A percentile compares a stretch with the other conserved stretches of the same genome.
These are phyloP conservation scores for Papilio polytes DNA, from an alignment of 1,140 invertebrate species.

Conservation along the genomic window DNA sequence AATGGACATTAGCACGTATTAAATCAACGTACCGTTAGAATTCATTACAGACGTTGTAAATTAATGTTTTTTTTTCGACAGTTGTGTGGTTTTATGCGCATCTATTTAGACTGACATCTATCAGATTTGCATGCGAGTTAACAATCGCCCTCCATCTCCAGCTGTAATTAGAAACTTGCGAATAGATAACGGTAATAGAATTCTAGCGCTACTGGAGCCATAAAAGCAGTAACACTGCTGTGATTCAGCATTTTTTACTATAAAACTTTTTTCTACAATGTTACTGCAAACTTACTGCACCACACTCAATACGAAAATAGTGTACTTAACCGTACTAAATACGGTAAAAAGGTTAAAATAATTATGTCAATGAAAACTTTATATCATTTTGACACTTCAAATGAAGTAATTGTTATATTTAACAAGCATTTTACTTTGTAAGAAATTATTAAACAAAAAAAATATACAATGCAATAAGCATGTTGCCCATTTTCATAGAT, in stretches of 20 bases:
- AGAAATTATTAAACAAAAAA: not conserved
- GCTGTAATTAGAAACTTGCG: constrained; percentile 76
- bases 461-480: not conserved
- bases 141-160: constrained; percentile 71
- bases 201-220: constrained; percentile 55
- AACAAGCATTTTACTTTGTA: not conserved
- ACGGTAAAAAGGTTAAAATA: not conserved
- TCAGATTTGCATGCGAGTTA: constrained; percentile 72
- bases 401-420: not conserved
- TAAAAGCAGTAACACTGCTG: constrained; percentile 49
- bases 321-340: not conserved
- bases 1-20: constrained; percentile 35
- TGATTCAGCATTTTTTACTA: constrained; percentile 30
- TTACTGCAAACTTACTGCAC: not conserved
- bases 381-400: not conserved
- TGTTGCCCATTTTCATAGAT: not conserved
- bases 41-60: constrained; percentile 4
- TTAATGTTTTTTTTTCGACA: constrained; percentile 14
- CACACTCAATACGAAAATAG: not conserved
- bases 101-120: constrained; percentile 63
- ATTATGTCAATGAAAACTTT: not conserved
- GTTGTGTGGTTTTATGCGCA: constrained; percentile 45
- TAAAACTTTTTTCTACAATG: not conserved
- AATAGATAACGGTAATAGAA: constrained; percentile 69
- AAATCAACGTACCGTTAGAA: constrained; percentile 27